Conservation (phyloP, 2,888 invertebrate species). For the Agriopis leucophaearia region DNA sequence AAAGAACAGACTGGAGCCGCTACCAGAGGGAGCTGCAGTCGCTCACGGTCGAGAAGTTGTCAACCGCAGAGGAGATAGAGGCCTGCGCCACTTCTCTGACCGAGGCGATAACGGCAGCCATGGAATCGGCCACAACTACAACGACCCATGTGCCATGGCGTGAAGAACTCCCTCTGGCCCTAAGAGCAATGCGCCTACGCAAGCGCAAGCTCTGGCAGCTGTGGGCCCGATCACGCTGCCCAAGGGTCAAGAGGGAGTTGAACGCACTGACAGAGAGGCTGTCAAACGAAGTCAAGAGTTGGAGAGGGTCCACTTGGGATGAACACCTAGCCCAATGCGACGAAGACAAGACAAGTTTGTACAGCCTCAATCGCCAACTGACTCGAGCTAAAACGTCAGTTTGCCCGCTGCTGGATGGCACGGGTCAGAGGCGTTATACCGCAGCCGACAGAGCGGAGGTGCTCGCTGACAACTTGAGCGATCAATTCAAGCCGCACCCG, state of each 20-base stretch:
- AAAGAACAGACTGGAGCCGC: neutral
- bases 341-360: neutral
- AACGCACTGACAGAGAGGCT: neutral
- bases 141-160: rapidly evolving
- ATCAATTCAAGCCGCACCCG: neutral
- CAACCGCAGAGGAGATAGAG: conserved; percentile 12
- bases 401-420: no score
- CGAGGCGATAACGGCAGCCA: neutral
- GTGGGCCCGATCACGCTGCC: no score
- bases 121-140: neutral
- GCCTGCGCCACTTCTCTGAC: neutral
- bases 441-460: neutral
- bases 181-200: neutral
- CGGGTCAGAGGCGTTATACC: neutral
- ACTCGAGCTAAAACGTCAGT: neutral
- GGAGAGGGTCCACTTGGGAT: conserved; percentile 1
- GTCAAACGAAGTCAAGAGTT: neutral
- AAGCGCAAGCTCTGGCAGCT: neutral
- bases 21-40: neutral
- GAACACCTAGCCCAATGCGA: neutral
- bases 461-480: neutral
- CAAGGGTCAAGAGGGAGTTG: no score
- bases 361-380: neutral
- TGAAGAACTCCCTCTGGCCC: neutral
- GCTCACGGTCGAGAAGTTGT: no score